Base-by-base conservation (phyloP, 2,888 invertebrate species). In the Subacronicta megacephala region DNA sequence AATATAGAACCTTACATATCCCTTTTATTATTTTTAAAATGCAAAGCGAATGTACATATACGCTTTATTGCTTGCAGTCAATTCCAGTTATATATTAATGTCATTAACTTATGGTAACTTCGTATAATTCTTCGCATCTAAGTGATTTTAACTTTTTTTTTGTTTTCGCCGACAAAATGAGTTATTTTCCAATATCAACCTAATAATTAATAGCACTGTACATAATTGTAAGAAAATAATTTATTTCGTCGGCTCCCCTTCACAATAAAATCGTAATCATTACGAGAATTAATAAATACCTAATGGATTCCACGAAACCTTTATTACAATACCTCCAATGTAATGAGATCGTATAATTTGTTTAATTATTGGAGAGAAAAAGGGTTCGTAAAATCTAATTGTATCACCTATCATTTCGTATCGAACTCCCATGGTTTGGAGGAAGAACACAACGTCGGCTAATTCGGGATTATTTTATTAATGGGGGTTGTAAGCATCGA, bases 61-160 rank as follows among this genome's bases (percentile, higher is more conserved):
- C 76, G 77, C 76, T 78, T 80, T 85, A 86, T 86, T 87, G 84
- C 86, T 86, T 80, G 80, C 80, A 82, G 81, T 88, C 87, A 88
- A 87, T 85, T 89, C 83, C 84, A 76, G 78, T 72, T 54, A 72
- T 67, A 62, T 66, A 66, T 65, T 60, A 54, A 72, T 57, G 71
- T 65, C 47, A 62, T 72, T 71, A 75, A 60, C 60, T 71, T 71
- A 76, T 64, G 78, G 81, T 80, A 83, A 82, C 78, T 69, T 75
- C 64, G 61, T 68, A 66, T 47, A 69, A 69, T 57, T 64, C 74
- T 59, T 66, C 62, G 38, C 17, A 31, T 56, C 40, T 38, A 56
- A 57, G 58, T 60, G 31, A 42, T 70, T 67, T 62, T 62, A 42
- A 64, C 42, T 57, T 52, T 57, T 59, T 57, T 29, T 54, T 16